A percentile compares a stretch with the other conserved stretches of the same genome.
Conservation (phyloP, 2,113 vertebrate species). For the Mixornis gularis region DNA sequence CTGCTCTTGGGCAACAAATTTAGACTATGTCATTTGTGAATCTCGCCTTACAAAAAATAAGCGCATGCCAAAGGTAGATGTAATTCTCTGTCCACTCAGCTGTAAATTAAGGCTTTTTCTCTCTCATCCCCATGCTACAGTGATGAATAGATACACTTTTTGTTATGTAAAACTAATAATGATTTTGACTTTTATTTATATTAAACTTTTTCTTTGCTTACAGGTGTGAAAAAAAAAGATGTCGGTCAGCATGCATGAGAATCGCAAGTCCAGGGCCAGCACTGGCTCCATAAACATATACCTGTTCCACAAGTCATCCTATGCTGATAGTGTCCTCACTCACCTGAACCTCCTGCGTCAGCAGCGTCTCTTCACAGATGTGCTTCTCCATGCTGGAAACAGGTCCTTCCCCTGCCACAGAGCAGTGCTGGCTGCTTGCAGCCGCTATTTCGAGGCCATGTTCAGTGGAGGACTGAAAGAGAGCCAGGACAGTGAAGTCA, state of each 20-base stretch:
- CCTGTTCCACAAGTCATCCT: conserved; percentile 82
- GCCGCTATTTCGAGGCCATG: conserved; percentile 83
- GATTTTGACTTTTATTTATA: background rate
- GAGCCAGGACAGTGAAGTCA: conserved; percentile 81
- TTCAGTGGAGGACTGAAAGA: conserved; percentile 81
- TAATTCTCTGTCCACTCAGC: background rate
- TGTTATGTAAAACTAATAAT: background rate
- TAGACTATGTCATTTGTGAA: conserved; percentile 42
- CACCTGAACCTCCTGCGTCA: conserved; percentile 81
- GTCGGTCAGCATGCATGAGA: conserved; percentile 82
- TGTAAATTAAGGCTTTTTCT: background rate
- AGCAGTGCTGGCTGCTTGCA: conserved; percentile 79
- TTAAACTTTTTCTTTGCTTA: conserved; percentile 14
- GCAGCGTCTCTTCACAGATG: conserved; percentile 80
- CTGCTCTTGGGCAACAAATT: conserved; percentile 63
- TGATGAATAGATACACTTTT: background rate
- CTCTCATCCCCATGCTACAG: background rate
- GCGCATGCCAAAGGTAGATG: background rate
- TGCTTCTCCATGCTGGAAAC: conserved; percentile 79
- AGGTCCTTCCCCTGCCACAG: conserved; percentile 81
- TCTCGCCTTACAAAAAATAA: conserved; percentile 25
- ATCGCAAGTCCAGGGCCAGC: conserved; percentile 81
- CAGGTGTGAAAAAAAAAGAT: conserved; percentile 77
- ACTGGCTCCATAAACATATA: conserved; percentile 83
- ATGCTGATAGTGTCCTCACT: conserved; percentile 81